Evolutionary conservation across 1,140 invertebrate genomes (phyloP).

Genomic region (Campodea augens): DNA sequence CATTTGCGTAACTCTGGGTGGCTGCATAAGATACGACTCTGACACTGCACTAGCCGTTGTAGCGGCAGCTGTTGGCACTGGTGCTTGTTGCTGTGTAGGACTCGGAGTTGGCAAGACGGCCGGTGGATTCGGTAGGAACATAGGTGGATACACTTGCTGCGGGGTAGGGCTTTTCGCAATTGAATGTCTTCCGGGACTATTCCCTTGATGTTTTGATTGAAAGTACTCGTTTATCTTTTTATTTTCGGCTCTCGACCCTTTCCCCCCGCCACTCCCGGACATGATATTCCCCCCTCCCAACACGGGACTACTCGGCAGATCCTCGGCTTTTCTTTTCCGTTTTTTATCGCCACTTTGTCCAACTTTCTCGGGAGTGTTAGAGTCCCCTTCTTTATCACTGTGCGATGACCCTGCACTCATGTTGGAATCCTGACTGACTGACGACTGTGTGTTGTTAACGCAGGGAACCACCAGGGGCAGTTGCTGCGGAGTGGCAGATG

Average conservation of each 20-base stretch:
- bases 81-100: too few relatives aligned
- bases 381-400: slow-evolving; percentile 80
- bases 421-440: slow-evolving; percentile 85
- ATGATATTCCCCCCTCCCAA: slow-evolving; percentile 9
- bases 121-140: slow-evolving; percentile 67
- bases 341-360: slow-evolving; percentile 50
- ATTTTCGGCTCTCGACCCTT: slow-evolving; percentile 31
- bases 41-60: too few relatives aligned
- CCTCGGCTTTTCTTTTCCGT: slow-evolving; percentile 56
- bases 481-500: slow-evolving; percentile 6
- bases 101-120: too few relatives aligned
- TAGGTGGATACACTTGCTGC: slow-evolving; percentile 48
- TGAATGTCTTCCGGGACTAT: slow-evolving; percentile 49
- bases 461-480: too few relatives aligned
- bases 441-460: slow-evolving; percentile 44
- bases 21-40: too few relatives aligned
- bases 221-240: slow-evolving; percentile 93
- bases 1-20: too few relatives aligned
- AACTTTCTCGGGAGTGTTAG: slow-evolving; percentile 41
- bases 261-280: slow-evolving; percentile 13
- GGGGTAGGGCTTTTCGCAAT: slow-evolving; percentile 64
- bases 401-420: slow-evolving; percentile 61
- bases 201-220: slow-evolving; percentile 44
- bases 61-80: too few relatives aligned
- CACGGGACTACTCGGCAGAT: slow-evolving; percentile 31